These are phyloP conservation scores for Aleiodes leptofemur DNA, from an alignment of 2,888 invertebrate genomes.

Conservation along the genomic window DNA sequence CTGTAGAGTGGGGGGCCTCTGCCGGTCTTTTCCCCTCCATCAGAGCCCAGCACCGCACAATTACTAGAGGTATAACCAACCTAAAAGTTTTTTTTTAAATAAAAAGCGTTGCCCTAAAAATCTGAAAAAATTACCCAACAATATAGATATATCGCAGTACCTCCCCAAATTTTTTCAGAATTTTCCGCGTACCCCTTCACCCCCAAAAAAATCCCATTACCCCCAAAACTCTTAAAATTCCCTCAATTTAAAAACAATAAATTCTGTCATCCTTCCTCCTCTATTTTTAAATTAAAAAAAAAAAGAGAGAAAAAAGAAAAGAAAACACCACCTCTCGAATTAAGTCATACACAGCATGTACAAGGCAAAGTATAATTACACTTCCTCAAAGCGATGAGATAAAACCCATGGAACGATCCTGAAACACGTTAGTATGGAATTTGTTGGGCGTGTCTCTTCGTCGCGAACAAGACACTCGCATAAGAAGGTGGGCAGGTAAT, in stretches of 20 bases:
- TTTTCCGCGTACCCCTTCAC: too few species aligned
- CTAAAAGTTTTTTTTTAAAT: too few species aligned
- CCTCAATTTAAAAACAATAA: neutral
- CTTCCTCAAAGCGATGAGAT: constrained; percentile 25
- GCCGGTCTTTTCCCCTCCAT: too few species aligned
- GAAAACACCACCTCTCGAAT: constrained; percentile 3
- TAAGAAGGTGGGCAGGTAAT: constrained; percentile 16
- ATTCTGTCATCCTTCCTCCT: neutral
- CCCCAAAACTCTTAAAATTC: too few species aligned
- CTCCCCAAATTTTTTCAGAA: too few species aligned
- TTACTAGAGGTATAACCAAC: too few species aligned
- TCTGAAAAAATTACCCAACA: too few species aligned
- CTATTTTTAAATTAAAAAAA: constrained; percentile 7
- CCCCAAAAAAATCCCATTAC: too few species aligned
- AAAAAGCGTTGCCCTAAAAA: too few species aligned
- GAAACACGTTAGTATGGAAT: constrained; percentile 37
- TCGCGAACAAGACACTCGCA: constrained; percentile 29
- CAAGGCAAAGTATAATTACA: constrained; percentile 15
- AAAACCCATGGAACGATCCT: constrained; percentile 25
- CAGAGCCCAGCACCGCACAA: too few species aligned
- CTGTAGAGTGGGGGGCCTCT: too few species aligned
- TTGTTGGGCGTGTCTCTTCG: constrained; percentile 40
- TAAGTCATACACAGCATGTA: constrained; percentile 31
- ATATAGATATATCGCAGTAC: too few species aligned
- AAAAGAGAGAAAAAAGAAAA: constrained; percentile 21